Percentiles rank a stretch among this genome's conserved stretches.
Evolutionary conservation across 2,113 vertebrate genomes (phyloP).

Genomic region (Phaetusa simplex): DNA sequence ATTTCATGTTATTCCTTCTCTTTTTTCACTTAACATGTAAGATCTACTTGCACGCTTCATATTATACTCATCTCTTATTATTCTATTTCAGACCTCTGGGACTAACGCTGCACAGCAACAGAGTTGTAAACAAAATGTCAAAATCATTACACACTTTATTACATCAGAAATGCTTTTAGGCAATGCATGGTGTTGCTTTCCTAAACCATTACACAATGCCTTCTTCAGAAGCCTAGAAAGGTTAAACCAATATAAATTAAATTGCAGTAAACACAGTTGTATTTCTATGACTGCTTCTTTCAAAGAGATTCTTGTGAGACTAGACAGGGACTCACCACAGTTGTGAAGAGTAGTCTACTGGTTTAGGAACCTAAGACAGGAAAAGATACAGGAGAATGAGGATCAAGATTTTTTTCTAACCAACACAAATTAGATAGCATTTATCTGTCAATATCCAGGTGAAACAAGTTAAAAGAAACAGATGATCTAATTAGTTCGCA

Average conservation of each 20-base stretch:
- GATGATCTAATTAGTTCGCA: neutral
- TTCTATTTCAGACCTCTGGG: neutral
- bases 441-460: neutral
- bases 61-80: neutral
- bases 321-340: conserved; percentile 82
- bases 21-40: neutral
- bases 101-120: neutral
- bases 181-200: neutral
- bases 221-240: neutral
- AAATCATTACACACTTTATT: neutral
- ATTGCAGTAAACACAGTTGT: neutral
- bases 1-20: neutral
- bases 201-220: neutral
- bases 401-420: conserved; percentile 17
- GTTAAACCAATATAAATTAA: neutral
- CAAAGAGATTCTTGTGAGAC: neutral
- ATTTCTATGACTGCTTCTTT: neutral
- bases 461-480: neutral
- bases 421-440: neutral
- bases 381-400: conserved; percentile 53
- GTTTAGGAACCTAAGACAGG: conserved; percentile 87
- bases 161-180: neutral
- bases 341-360: conserved; percentile 92
- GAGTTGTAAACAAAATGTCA: neutral
- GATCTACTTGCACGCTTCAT: neutral